Evolutionary conservation across 1,140 invertebrate species (phyloP), one percentile per base, ranked within the genome.

Genomic region (Polyergus mexicanus): DNA sequence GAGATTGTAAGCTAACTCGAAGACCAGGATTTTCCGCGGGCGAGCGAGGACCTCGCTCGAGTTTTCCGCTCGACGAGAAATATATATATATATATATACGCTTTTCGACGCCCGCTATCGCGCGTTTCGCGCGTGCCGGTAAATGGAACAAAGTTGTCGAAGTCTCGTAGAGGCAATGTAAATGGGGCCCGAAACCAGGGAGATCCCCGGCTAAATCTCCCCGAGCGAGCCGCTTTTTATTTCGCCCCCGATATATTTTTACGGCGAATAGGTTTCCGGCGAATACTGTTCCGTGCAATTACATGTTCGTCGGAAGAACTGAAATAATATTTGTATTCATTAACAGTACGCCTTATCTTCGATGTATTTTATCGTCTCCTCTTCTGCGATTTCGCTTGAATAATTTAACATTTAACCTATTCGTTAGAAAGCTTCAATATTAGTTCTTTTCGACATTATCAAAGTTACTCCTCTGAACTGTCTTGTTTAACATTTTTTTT

Each of bases 121-220:
- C 38, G 25, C 58, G 41, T 63, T 16, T 62, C 58, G 56, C 62
- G 74, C 76, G 35, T 65, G 22, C 35, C 66, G 51, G 51, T 71
- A 81, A 81, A 81, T 72, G 78, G 78, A 83, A 72, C 66, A 72
- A 72, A 60, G 78, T 83, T 72, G 66, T 83, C 66, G 66, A 83
- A 83, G 54, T 83, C 54, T 60, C 13, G 32, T 32, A 22, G 54
- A 60, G 72, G 72, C 78, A 47, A 72, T 72, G 78, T 83, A 47
- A 83, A 58, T 7, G 54, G 54, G 28, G 38, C 65, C 69, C 38
- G 54, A 60, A 60, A 47, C 25, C 68, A 28, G 35, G 77, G 38
- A 60, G 25, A 72, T 60, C 41, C 69, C 68, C 38, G 25, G 13
- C 32, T 83, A 83, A 83, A 83, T 83, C 54, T 58, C n/a, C 54